phyloP scores from a whole-genome alignment of 2,113 vertebrate genomes.

The zebrafish (Danio rerio) region DNA sequence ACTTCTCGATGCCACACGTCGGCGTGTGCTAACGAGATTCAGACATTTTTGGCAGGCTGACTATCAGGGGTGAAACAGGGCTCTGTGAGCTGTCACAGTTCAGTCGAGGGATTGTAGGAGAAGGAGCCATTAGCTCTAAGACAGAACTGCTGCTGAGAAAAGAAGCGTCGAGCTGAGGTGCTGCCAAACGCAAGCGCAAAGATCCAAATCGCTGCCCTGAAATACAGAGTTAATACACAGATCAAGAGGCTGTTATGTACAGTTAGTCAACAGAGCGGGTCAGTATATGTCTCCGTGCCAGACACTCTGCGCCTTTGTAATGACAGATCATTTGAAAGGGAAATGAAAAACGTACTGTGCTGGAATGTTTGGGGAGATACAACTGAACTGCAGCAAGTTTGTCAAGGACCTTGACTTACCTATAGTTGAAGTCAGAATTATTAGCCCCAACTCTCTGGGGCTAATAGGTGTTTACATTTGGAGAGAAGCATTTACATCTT shows the following conservation, averaged over 20 bases:
- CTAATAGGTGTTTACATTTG: no score
- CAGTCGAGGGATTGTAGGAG: constrained; percentile 20
- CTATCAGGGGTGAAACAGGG: constrained; percentile 42
- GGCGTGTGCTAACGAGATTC: constrained; percentile 37
- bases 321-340: background rate
- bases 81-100: constrained; percentile 39
- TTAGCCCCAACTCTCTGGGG: no score
- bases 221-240: constrained; percentile 24
- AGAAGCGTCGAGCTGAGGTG: constrained; percentile 21
- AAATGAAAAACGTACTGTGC: background rate
- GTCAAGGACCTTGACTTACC: no score
- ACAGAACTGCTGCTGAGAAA: constrained; percentile 32
- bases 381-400: no score
- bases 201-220: background rate
- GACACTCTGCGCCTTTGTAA: background rate
- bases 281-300: background rate
- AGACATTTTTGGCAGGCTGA: constrained; percentile 44
- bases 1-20: background rate
- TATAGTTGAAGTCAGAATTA: no score
- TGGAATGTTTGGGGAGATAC: no score
- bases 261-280: constrained; percentile 9
- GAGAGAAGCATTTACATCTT: no score
- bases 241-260: background rate
- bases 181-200: background rate
- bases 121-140: constrained; percentile 21